A percentile compares a stretch with the other conserved stretches of the same genome.
Evolutionary conservation across 2,113 vertebrate genomes (phyloP).

Genomic region (Taurulus bubalis): DNA sequence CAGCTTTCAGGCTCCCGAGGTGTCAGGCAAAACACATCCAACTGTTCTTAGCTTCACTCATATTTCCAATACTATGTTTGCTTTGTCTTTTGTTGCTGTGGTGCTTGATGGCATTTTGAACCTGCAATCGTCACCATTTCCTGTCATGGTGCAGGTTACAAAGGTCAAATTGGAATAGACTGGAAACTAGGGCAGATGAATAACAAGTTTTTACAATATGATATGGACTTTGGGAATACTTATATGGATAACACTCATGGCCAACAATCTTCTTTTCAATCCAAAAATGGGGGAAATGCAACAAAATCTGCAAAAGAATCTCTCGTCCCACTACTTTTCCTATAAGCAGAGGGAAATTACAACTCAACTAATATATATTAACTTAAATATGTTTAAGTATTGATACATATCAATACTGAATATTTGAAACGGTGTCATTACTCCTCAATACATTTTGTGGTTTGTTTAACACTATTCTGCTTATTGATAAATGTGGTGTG

Average conservation of each 20-base stretch:
- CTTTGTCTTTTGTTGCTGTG: constrained; percentile 42
- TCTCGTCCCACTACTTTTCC: not conserved
- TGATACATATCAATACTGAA: no score
- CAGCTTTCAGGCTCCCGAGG: constrained; percentile 17
- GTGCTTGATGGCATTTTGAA: constrained; percentile 17
- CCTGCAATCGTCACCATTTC: not conserved
- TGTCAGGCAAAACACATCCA: constrained; percentile 46
- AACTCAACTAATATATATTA: no score
- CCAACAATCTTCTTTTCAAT: not conserved
- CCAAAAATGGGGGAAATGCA: not conserved
- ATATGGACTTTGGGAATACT: not conserved
- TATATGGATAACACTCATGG: not conserved
- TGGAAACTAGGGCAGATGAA: not conserved
- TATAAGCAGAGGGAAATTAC: not conserved
- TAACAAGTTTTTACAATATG: not conserved
- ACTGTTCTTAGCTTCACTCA: constrained; percentile 22
- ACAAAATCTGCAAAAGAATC: not conserved
- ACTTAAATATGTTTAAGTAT: no score
- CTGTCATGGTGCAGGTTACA: not conserved
- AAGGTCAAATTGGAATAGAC: constrained; percentile 29
- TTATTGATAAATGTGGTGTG: not conserved
- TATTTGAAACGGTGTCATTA: not conserved
- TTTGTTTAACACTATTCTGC: not conserved
- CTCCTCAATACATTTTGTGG: not conserved
- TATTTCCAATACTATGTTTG: constrained; percentile 35